Percentiles rank a stretch among this genome's conserved stretches.
phyloP scores from a whole-genome alignment of 2,113 vertebrate genomes.

The Myrmecophaga tridactyla region DNA sequence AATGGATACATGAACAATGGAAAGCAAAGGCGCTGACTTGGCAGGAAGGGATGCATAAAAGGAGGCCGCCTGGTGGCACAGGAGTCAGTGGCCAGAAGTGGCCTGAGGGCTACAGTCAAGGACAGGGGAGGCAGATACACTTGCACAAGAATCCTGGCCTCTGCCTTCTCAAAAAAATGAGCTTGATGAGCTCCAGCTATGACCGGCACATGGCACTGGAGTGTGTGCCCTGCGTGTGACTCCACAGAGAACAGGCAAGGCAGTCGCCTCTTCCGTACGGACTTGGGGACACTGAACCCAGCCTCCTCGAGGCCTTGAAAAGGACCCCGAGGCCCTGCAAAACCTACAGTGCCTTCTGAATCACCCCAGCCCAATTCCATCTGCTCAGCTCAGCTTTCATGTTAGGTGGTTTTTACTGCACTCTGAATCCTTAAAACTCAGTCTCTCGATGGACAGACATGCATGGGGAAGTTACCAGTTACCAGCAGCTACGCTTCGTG shows the following conservation, averaged over 20 bases:
- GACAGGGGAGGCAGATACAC: accelerated
- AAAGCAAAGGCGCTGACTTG: background rate
- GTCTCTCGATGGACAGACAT: background rate
- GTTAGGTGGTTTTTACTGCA: accelerated
- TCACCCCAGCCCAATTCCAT: accelerated
- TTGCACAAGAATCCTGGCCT: accelerated
- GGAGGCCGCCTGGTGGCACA: accelerated
- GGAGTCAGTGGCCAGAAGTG: background rate
- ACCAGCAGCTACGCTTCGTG: background rate
- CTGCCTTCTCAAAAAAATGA: background rate
- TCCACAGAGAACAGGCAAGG: accelerated
- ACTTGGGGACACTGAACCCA: accelerated
- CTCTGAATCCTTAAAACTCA: background rate
- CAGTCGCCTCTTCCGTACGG: accelerated
- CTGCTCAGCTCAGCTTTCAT: accelerated
- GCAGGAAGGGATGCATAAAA: background rate
- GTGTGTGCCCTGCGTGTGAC: too few relatives aligned
- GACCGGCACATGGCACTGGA: accelerated
- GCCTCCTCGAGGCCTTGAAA: background rate
- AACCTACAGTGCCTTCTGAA: accelerated
- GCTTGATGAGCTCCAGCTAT: accelerated
- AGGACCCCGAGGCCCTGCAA: background rate
- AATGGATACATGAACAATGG: too few relatives aligned
- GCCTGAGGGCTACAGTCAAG: background rate
- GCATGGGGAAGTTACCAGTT: accelerated